phyloP scores from a whole-genome alignment of 1,140 invertebrate genomes.

The Neodiprion pinetum region DNA sequence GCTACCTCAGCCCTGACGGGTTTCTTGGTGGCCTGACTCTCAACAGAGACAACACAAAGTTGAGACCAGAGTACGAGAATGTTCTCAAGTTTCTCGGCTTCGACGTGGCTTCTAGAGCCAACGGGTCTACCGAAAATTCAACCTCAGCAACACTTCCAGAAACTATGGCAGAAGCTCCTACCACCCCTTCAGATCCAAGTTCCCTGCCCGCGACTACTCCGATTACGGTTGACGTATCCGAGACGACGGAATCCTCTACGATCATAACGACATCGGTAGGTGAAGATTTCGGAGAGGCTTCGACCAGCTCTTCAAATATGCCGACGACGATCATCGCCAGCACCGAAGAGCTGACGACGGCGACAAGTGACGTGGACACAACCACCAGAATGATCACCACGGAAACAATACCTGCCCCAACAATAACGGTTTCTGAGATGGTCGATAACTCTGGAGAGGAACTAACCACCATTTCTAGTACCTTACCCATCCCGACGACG shows the following conservation, averaged over 20 bases:
- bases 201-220: background rate
- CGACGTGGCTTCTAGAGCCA: constrained; percentile 55
- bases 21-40: constrained; percentile 79
- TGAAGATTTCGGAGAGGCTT: background rate
- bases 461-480: background rate
- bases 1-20: constrained; percentile 81
- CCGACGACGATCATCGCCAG: constrained; percentile 26
- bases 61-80: constrained; percentile 73
- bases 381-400: constrained; percentile 19
- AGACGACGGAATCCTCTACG: constrained; percentile 7
- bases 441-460: background rate
- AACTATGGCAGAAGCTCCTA: background rate
- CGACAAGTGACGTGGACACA: constrained; percentile 9
- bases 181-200: background rate
- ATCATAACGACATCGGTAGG: background rate
- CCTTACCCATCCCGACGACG: background rate
- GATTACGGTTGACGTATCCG: background rate
- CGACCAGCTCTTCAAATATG: background rate
- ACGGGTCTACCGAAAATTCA: background rate
- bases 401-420: constrained; percentile 12
- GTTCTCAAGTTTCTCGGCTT: constrained; percentile 81
- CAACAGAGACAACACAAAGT: constrained; percentile 76
- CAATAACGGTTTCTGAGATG: background rate
- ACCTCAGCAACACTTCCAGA: background rate
- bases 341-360: constrained; percentile 27